These are phyloP conservation scores for Aspidoscelis tigris DNA, from an alignment of 2,113 vertebrate genomes.

Conservation along the genomic window DNA sequence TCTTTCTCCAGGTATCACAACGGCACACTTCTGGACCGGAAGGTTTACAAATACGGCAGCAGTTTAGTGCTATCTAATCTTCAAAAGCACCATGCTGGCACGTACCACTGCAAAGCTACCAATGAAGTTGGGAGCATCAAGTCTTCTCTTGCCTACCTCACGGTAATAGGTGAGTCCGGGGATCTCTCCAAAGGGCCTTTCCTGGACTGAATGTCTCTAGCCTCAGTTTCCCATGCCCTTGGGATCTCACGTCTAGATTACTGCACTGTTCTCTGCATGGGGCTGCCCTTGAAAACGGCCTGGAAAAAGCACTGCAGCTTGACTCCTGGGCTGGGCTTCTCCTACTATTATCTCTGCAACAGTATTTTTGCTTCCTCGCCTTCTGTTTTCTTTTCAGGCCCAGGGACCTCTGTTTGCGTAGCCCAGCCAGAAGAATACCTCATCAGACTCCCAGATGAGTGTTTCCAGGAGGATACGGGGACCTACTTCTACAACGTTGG, in stretches of 20 bases:
- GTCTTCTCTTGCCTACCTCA: conserved; percentile 81
- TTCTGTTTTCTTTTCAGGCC: conserved; percentile 69
- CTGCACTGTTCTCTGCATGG: background rate
- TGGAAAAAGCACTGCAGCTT: no score
- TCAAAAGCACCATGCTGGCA: conserved; percentile 77
- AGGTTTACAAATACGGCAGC: conserved; percentile 74
- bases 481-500: conserved; percentile 89
- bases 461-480: conserved; percentile 72
- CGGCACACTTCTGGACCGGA: conserved; percentile 84
- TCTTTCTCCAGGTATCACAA: conserved; percentile 89
- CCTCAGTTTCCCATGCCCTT: no score
- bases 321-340: no score
- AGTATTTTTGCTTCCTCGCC: fast-evolving
- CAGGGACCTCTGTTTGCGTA: conserved; percentile 80
- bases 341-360: no score
- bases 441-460: conserved; percentile 88
- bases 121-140: conserved; percentile 83
- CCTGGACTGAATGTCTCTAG: no score
- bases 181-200: no score
- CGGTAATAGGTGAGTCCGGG: conserved; percentile 82
- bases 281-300: background rate
- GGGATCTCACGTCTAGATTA: background rate
- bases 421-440: conserved; percentile 80
- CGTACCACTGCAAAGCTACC: conserved; percentile 92
- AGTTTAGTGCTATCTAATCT: conserved; percentile 81